Percentiles rank a stretch among this genome's conserved stretches.
Conservation (phyloP, 2,797 vertebrate species). For the Microctenopoma steveboyesi region DNA sequence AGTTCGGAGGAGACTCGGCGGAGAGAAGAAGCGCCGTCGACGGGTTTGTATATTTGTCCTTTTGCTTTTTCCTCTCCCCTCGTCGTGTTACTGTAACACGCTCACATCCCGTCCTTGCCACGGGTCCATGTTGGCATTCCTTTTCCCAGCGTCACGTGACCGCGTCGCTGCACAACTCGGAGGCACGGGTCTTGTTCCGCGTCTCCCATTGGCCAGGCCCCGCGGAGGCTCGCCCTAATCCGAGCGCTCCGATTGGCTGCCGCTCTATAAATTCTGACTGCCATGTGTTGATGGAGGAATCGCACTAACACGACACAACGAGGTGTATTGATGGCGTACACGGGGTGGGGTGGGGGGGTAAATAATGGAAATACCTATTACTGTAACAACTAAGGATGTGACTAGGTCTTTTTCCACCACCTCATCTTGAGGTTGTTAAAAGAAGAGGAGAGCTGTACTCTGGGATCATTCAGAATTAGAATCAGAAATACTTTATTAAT, state of each 20-base stretch:
- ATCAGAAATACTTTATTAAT: too few relatives aligned
- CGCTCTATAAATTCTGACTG: constrained; percentile 59
- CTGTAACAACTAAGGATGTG: neutral
- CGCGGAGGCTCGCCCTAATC: constrained; percentile 83
- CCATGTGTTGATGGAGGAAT: constrained; percentile 66
- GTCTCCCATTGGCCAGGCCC: constrained; percentile 69
- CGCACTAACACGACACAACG: constrained; percentile 9
- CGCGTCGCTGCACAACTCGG: constrained; percentile 75
- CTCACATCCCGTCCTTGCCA: constrained; percentile 81
- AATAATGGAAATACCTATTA: neutral
- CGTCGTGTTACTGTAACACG: constrained; percentile 73
- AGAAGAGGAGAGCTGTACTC: too few relatives aligned
- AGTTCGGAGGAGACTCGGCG: neutral
- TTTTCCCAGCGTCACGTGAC: constrained; percentile 83
- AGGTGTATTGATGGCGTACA: constrained; percentile 21
- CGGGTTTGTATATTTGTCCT: neutral
- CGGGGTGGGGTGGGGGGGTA: neutral
- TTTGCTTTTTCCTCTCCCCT: constrained; percentile 5
- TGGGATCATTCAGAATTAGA: too few relatives aligned
- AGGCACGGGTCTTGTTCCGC: constrained; percentile 77
- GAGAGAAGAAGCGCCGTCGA: constrained; percentile 35
- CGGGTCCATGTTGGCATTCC: constrained; percentile 86
- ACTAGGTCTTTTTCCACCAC: neutral
- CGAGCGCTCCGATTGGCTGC: constrained; percentile 72
- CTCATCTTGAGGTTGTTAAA: too few relatives aligned